phyloP scores from a whole-genome alignment of 2,113 vertebrate genomes.

The Nycticorax nycticorax region DNA sequence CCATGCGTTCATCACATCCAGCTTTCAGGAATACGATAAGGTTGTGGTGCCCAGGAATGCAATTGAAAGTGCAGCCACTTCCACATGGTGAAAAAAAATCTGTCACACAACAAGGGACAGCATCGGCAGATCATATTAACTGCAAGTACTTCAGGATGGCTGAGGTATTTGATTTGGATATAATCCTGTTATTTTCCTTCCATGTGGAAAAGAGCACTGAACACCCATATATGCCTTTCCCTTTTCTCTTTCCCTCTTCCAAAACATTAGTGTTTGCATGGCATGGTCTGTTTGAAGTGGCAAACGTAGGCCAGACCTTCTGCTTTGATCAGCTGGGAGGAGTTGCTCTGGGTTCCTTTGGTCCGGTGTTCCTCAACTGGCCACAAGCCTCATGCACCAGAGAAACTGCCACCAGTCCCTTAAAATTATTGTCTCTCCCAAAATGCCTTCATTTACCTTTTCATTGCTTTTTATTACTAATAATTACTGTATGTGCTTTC shows the following conservation, averaged over 20 bases:
- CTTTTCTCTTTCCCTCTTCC: neutral
- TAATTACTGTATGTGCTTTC: neutral
- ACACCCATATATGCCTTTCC: rapidly evolving
- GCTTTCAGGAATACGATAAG: neutral
- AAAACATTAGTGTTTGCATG: neutral
- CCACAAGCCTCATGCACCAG: neutral
- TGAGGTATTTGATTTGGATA: neutral
- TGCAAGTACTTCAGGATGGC: neutral
- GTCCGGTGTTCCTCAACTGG: neutral
- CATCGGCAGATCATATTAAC: neutral
- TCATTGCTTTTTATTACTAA: neutral
- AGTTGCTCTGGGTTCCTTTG: neutral
- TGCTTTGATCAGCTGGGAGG: neutral
- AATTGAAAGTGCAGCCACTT: neutral
- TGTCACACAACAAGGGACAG: neutral
- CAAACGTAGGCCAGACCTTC: rapidly evolving
- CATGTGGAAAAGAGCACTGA: neutral
- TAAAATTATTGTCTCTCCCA: neutral
- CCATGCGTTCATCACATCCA: neutral
- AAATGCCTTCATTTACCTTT: neutral
- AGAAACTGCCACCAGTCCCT: neutral
- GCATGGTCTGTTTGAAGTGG: neutral
- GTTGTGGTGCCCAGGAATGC: neutral
- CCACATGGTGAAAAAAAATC: neutral
- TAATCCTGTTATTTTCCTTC: neutral